A percentile compares a stretch with the other conserved stretches of the same genome.
phyloP scores from a whole-genome alignment of 2,797 vertebrate genomes.

The Diglossa cyanea region DNA sequence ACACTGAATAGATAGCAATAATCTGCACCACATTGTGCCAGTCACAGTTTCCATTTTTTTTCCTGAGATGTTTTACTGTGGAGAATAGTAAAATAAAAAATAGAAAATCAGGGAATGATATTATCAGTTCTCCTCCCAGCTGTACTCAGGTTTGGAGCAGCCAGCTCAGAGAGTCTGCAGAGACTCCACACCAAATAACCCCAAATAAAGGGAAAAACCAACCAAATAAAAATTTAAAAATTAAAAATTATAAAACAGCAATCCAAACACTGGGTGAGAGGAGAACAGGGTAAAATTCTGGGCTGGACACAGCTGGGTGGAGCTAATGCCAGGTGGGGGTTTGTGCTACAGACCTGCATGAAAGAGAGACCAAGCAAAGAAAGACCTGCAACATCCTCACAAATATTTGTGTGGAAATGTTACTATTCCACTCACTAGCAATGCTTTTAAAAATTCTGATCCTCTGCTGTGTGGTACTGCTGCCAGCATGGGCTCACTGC shows the following conservation, averaged over 20 bases:
- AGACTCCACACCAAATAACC: not conserved
- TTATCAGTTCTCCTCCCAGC: not conserved
- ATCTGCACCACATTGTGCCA: fast-evolving
- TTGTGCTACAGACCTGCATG: not conserved
- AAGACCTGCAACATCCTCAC: not conserved
- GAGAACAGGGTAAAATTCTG: not conserved
- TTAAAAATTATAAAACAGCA: not conserved
- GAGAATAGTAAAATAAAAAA: not conserved
- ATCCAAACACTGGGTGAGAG: not conserved
- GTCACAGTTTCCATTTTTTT: not conserved
- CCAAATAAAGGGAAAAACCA: not conserved
- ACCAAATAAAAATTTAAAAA: not conserved
- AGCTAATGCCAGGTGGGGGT: not conserved
- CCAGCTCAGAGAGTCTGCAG: not conserved
- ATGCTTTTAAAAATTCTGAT: not conserved
- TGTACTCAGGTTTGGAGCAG: not conserved
- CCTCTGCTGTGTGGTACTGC: not conserved
- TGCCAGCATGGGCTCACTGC: not conserved
- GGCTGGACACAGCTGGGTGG: not conserved
- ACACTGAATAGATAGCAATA: not conserved
- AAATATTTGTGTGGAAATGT: not conserved
- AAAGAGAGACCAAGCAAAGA: not conserved
- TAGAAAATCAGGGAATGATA: not conserved
- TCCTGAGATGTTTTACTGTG: not conserved
- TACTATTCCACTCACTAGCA: not conserved